Conservation (phyloP, 2,113 vertebrate species). For the Marmota flaviventris region DNA sequence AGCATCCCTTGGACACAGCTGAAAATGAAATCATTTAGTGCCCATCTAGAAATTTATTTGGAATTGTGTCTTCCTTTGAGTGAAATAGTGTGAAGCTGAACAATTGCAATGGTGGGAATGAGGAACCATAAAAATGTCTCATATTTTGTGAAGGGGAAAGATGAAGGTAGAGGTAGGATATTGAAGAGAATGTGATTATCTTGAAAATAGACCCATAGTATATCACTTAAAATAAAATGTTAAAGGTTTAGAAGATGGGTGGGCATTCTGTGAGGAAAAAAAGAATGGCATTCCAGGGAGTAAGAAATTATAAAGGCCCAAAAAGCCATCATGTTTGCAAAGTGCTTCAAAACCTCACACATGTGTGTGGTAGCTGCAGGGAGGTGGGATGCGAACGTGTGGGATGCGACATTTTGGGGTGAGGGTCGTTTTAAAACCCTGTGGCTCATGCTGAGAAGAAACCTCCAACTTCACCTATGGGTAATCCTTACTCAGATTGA, state of each 20-base stretch:
- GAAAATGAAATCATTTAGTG: background rate
- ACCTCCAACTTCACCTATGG: background rate
- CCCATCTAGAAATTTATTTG: background rate
- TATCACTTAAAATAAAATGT: slow-evolving; percentile 1
- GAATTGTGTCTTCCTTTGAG: background rate
- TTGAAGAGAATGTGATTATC: background rate
- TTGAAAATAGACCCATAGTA: background rate
- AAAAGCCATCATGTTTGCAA: background rate
- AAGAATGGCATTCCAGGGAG: background rate
- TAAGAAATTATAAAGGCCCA: background rate
- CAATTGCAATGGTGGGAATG: background rate
- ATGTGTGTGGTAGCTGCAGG: background rate
- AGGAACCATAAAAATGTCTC: background rate
- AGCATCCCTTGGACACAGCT: background rate
- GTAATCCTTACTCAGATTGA: background rate
- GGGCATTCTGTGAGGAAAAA: background rate
- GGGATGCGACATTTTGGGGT: background rate
- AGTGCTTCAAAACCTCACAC: background rate
- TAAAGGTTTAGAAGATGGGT: background rate
- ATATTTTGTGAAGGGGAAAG: background rate
- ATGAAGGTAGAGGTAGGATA: background rate
- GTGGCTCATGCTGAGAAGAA: background rate
- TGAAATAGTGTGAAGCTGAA: background rate
- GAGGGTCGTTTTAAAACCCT: background rate
- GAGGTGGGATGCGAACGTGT: no score